Base-by-base conservation (phyloP, 1,140 invertebrate species). In the Achatina immaculata region DNA sequence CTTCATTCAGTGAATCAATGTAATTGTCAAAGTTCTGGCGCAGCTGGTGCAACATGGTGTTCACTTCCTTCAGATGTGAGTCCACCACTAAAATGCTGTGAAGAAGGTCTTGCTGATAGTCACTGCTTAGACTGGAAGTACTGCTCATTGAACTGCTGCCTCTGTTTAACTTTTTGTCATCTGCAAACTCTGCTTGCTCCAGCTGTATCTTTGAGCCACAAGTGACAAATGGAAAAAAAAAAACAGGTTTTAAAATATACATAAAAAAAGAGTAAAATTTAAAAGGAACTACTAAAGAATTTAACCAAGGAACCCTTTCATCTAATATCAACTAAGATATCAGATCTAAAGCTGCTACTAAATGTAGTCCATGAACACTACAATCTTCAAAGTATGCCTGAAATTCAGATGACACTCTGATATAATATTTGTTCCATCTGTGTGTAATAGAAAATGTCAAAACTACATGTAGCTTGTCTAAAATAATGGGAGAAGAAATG, bases 1-100 rank as follows among this genome's bases (percentile, higher is more conserved):
- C 83, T 6, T 83, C 84, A 43, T 82, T 69, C n/a, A 85, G 69
- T 38, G 65, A 83, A 34, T 72, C 58, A 31, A 87, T 16, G 78
- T 86, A 84, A 68, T 73, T 66, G 73, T 84, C 84, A 81, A 86
- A 88, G 28, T 82, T 83, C 38, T 85, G 83, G 42, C 83, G 82
- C 1, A 86, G 68, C 36, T 83, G 55, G 28, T 84, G 75, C 21
- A 89, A 73, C 83, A 82, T 81, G 58, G 82, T 74, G 45, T 81
- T 86, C 36, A 89, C 75, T 45, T 89, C 86, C 72, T 86, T 85
- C 68, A 89, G 84, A 71, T 88, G 85, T 2, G 87, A 84, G 40
- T 87, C 83, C 0, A 85, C 83, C 42, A 84, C 62, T 14, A 88
- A 74, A 48, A 89, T 83, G 55, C 81, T 86, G 73, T 86, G 84